These are phyloP conservation scores for Condylura cristata DNA, from an alignment of 2,113 vertebrate species.

Conservation along the genomic window DNA sequence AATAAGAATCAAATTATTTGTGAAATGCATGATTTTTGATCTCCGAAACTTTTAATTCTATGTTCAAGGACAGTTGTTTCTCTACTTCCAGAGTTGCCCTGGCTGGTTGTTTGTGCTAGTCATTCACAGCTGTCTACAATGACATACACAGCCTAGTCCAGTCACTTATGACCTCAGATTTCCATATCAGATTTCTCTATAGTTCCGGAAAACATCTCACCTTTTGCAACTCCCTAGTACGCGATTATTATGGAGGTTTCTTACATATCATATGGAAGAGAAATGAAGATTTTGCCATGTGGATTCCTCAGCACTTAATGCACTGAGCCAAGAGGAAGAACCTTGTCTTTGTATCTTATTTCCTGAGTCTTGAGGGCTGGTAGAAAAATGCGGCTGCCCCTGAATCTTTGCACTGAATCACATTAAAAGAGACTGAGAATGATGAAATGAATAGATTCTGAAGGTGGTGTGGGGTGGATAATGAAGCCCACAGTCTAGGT, in stretches of 20 bases:
- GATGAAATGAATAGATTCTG: background rate
- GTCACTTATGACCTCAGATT: background rate
- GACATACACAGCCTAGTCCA: background rate
- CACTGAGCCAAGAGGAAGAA: background rate
- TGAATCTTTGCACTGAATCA: background rate
- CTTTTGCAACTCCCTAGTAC: background rate
- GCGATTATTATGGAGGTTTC: background rate
- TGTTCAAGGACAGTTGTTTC: background rate
- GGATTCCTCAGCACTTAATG: background rate
- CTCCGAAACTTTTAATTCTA: background rate
- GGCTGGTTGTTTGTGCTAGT: background rate
- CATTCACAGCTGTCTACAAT: background rate
- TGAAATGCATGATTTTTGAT: background rate
- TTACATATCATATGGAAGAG: background rate
- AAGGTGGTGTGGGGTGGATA: background rate
- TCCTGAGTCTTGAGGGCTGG: background rate
- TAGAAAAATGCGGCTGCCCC: background rate
- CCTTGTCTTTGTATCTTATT: background rate
- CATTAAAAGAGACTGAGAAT: background rate
- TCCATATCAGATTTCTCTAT: background rate
- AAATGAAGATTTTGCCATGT: background rate
- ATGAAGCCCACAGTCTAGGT: background rate
- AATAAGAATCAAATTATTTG: background rate
- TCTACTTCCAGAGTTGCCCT: background rate
- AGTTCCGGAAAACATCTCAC: background rate